Evolutionary conservation across 2,113 vertebrate genomes (phyloP).

Genomic region (Talpa occidentalis): DNA sequence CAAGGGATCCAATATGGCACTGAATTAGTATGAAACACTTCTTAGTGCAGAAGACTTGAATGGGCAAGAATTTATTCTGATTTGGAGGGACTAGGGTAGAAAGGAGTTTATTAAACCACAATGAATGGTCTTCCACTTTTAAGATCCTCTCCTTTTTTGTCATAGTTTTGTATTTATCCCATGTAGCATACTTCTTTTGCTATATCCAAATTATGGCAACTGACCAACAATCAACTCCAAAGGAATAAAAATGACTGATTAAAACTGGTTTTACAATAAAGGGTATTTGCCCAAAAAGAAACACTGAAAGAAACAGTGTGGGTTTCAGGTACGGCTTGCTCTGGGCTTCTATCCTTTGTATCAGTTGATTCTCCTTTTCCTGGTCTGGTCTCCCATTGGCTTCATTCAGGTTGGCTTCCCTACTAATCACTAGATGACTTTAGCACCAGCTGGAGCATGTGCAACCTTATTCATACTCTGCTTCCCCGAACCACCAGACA

Average conservation of each 20-base stretch:
- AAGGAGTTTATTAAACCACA: not conserved
- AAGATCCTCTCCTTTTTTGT: not conserved
- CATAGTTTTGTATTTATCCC: not conserved
- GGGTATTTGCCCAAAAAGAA: not conserved
- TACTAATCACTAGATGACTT: not conserved
- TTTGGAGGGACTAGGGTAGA: not conserved
- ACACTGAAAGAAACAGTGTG: not conserved
- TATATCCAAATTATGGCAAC: not conserved
- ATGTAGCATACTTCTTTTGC: not conserved
- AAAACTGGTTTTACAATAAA: not conserved
- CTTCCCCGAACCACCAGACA: not conserved
- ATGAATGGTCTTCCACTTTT: not conserved
- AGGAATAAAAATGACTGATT: not conserved
- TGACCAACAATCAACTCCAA: not conserved
- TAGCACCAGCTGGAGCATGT: too few species aligned
- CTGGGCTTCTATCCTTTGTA: not conserved
- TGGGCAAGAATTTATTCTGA: not conserved
- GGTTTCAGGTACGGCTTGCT: not conserved
- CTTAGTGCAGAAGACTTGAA: not conserved
- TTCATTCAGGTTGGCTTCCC: not conserved
- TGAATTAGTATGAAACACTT: not conserved
- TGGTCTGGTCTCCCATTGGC: rapidly evolving
- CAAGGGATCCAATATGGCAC: not conserved
- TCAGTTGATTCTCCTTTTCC: not conserved
- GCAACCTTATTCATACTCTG: not conserved